These are phyloP conservation scores for Cheilosia impressa DNA, from an alignment of 2,888 invertebrate genomes.

Conservation along the genomic window DNA sequence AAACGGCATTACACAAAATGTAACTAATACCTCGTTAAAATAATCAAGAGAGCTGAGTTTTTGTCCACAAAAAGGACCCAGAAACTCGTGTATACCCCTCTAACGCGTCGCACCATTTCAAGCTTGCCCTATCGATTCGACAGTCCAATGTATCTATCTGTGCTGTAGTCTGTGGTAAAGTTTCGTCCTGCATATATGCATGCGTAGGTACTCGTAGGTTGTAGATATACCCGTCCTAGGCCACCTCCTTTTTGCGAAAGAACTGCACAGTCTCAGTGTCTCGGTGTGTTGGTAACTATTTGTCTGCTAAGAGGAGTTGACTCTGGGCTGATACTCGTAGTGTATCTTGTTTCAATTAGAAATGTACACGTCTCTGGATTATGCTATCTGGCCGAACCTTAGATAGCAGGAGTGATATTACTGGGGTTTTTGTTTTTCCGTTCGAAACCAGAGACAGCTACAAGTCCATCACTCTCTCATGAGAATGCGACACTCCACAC, in stretches of 20 bases:
- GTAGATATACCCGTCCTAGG: background rate
- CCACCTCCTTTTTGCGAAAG: constrained; percentile 4
- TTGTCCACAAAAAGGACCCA: constrained; percentile 41
- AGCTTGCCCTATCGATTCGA: constrained; percentile 24
- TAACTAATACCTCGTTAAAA: constrained; percentile 75
- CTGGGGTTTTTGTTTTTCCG: background rate
- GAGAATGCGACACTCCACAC: background rate
- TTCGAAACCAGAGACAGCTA: background rate
- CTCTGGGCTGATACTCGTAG: constrained; percentile 51
- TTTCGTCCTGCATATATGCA: constrained; percentile 23
- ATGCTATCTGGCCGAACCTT: constrained; percentile 54
- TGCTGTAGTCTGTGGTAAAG: constrained; percentile 5
- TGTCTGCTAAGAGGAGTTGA: constrained; percentile 49
- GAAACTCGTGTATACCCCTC: constrained; percentile 15
- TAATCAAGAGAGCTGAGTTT: constrained; percentile 69
- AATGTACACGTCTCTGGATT: constrained; percentile 69
- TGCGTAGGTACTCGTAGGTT: constrained; percentile 3
- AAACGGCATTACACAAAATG: constrained; percentile 74
- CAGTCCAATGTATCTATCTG: constrained; percentile 8
- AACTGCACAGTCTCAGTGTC: constrained; percentile 10
- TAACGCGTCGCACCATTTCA: constrained; percentile 5
- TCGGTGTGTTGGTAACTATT: constrained; percentile 11
- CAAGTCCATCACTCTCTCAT: constrained; percentile 17
- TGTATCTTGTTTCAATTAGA: constrained; percentile 75
- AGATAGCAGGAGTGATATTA: background rate